These are phyloP conservation scores for Tinea trinotella DNA, from an alignment of 2,888 invertebrate genomes.

Conservation along the genomic window DNA sequence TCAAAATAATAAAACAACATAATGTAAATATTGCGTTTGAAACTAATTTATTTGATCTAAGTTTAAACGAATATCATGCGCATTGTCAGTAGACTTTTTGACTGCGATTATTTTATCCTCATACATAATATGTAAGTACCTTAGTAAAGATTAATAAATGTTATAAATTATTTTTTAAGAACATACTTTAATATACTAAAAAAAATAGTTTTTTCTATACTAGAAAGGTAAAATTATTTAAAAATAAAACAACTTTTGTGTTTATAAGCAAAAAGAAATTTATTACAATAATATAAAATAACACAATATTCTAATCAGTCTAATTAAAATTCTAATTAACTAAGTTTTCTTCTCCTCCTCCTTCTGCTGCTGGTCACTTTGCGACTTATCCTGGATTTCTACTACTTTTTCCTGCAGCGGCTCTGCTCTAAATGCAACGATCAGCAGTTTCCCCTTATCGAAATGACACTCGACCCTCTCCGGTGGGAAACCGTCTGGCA, in stretches of 20 bases:
- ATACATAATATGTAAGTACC: too few relatives aligned
- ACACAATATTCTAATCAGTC: slow-evolving; percentile 19
- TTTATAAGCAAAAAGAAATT: neutral
- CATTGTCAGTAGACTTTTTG: too few relatives aligned
- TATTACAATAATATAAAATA: neutral
- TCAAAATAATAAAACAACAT: too few relatives aligned
- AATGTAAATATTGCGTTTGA: too few relatives aligned
- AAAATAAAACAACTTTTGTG: neutral
- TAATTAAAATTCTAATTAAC: slow-evolving; percentile 8
- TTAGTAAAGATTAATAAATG: too few relatives aligned
- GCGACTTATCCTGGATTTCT: slow-evolving; percentile 43
- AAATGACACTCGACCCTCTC: slow-evolving; percentile 80
- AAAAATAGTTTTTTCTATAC: too few relatives aligned
- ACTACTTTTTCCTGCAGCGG: slow-evolving; percentile 46
- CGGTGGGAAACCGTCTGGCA: slow-evolving; percentile 84
- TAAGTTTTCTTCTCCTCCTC: neutral
- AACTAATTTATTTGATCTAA: too few relatives aligned
- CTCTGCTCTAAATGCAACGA: slow-evolving; percentile 74
- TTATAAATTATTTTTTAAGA: too few relatives aligned
- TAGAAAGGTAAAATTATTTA: too few relatives aligned
- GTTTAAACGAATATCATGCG: too few relatives aligned
- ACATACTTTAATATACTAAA: too few relatives aligned
- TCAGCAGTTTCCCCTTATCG: slow-evolving; percentile 81
- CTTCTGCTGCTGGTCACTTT: neutral
- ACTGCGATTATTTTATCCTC: too few relatives aligned